Base-by-base conservation (phyloP, 2,797 vertebrate species). In the Toxotes lorentzi region DNA sequence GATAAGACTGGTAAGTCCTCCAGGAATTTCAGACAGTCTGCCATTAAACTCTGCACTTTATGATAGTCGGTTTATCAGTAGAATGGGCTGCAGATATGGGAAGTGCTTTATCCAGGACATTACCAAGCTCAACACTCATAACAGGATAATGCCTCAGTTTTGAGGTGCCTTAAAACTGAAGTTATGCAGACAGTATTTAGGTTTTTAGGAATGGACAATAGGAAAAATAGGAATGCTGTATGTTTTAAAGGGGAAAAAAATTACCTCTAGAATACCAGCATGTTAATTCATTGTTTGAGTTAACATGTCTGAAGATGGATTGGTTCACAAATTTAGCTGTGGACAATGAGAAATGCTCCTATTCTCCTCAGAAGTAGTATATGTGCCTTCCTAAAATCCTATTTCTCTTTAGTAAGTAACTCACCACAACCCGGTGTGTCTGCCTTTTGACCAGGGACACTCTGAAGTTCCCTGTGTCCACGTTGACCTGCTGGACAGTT, bases 351-450 rank as follows among this genome's bases (percentile, higher is more conserved):
- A 61, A 54, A 53, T 59, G 11, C 5, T 60, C 38, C 19, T 17
- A 34, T 69, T 63, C 16, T 74, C 27, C 11, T 34, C 16, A 69
- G 19, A 48, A 30, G 27, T 30, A 30, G 27, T 30, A 30, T 40
- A 2, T 14, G 17, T 19, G 6, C 38, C 47, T 38, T 10, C 4
- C 19, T 56, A 34, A 30, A 51, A 27, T 35, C 41, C 1, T 45
- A 0, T 57, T 1, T 4, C 40, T 12, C 7, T 45, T 66, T 14
- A 30, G 27, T 24, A 73, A 62, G 12, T n/a, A 13, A 83, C 94
- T 94, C 89, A 97, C 96, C 96, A 96, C 95, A 75, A 95, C 95
- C 17, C 83, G 88, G 19, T 73, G 75, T 2, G 56, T 92, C 79
- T 96, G 74, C 21, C 64, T 65, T 86, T 86, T 96, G 58, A 94